Base-by-base conservation (phyloP, 2,888 invertebrate genomes). In the Epinotia ramella region DNA sequence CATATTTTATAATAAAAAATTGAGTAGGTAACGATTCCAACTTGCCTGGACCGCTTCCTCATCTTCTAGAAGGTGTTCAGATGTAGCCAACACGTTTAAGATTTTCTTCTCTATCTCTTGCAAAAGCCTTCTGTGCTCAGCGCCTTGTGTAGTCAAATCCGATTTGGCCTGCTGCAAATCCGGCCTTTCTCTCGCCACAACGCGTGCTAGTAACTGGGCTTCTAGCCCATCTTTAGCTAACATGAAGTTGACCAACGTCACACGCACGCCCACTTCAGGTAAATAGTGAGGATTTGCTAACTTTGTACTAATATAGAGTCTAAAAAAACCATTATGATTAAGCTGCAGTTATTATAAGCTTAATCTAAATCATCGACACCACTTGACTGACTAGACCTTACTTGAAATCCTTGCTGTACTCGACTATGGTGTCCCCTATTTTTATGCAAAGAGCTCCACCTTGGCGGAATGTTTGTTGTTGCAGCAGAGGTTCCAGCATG, bases 61-160 rank as follows among this genome's bases (percentile, higher is more conserved):
- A 86, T 99, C 98, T 89, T 99, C 99, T 70, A 99, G 91, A 78
- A 95, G 84, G 80, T 94, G 94, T 81, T 94, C 93, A 3, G 94
- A 94, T 62, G 94, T 94, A 2, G 95, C 93, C 7, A 95, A 80
- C 0, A 95, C 95, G 68, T 89, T 97, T 13, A 99, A 93, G 80
- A 99, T 99, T 89, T 98, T 97, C 89, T 97, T 97, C 89, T 99
- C 99, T 49, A 98, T 98, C 81, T 98, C 98, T 84, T 98, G 97
- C 75, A 98, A 86, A 77, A 96, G 94, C 64, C 97, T 96, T 82
- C 97, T 96, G 85, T 97, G 97, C 81, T 97, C 97, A 0, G 98
- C 98, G 4, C 97, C 96, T 88, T 98, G 98, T 0, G 98, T 95
- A 79, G 98, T 98, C 16, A 99, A 93, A 78, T 97, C 96, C 83